Percentiles rank a stretch among this genome's conserved stretches.
phyloP scores from a whole-genome alignment of 2,888 invertebrate species.

The Leucozona laternaria region DNA sequence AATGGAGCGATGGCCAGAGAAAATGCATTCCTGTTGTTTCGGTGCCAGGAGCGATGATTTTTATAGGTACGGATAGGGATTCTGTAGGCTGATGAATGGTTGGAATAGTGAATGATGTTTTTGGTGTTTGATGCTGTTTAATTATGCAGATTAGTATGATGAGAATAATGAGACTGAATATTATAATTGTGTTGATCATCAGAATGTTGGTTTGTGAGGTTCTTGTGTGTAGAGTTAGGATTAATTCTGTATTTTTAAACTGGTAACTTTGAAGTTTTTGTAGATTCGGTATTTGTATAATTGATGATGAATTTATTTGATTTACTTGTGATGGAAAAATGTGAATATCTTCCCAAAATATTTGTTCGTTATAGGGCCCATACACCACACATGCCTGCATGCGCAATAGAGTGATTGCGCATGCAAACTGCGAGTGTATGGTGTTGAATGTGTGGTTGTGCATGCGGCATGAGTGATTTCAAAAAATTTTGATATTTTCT shows the following conservation, averaged over 20 bases:
- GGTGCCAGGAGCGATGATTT: no score
- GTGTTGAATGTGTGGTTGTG: no score
- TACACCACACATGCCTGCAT: no score
- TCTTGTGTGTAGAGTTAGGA: not conserved
- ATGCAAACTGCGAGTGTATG: no score
- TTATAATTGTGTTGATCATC: not conserved
- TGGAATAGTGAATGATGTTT: not conserved
- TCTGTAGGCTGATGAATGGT: no score
- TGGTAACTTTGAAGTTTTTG: slow-evolving; percentile 1
- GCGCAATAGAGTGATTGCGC: no score
- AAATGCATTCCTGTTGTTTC: no score
- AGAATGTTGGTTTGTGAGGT: not conserved
- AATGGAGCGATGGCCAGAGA: no score
- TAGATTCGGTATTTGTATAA: not conserved
- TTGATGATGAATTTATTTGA: not conserved
- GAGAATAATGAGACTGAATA: not conserved
- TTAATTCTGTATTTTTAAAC: not conserved
- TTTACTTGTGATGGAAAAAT: slow-evolving; percentile 18
- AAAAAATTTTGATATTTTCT: no score
- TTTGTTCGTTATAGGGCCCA: no score
- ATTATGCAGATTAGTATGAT: not conserved
- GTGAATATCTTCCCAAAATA: slow-evolving; percentile 11
- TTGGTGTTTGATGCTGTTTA: not conserved
- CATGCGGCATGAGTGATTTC: no score
- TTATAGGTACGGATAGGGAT: no score